phyloP scores from a whole-genome alignment of 2,888 invertebrate genomes.

The Anoncus sp. region DNA sequence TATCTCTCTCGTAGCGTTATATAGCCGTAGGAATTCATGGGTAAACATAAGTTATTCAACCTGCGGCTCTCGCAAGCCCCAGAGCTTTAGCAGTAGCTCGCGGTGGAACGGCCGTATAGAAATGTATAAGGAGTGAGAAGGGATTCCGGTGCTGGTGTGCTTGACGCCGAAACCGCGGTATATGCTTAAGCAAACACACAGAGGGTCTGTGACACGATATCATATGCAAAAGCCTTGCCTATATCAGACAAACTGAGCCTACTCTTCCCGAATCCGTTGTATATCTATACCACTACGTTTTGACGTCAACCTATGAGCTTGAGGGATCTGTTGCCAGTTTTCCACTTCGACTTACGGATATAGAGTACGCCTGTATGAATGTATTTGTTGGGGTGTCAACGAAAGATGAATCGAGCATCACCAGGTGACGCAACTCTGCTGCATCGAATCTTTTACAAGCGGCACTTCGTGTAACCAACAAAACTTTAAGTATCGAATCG shows the following conservation, averaged over 20 bases:
- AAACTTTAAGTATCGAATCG: background rate
- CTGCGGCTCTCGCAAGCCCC: conserved; percentile 62
- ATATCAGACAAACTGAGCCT: conserved; percentile 23
- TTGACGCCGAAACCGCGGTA: conserved; percentile 61
- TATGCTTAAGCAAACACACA: conserved; percentile 78
- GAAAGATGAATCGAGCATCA: conserved; percentile 9
- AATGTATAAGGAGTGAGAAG: conserved; percentile 29
- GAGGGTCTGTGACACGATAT: conserved; percentile 76
- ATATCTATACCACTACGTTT: conserved; percentile 6
- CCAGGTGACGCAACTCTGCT: background rate
- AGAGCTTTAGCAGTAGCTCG: conserved; percentile 40
- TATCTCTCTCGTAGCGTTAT: conserved; percentile 35
- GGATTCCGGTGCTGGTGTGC: conserved; percentile 31
- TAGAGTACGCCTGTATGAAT: conserved; percentile 23
- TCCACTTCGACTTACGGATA: conserved; percentile 38
- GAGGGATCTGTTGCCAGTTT: conserved; percentile 13
- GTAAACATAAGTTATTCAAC: conserved; percentile 80
- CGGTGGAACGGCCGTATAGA: no score
- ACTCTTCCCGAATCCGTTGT: conserved; percentile 24
- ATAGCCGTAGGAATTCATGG: conserved; percentile 70
- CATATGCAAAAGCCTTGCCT: conserved; percentile 70
- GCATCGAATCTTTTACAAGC: background rate
- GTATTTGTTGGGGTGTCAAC: conserved; percentile 24
- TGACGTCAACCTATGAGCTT: conserved; percentile 21
- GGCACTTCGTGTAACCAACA: background rate